phyloP scores from a whole-genome alignment of 2,113 vertebrate species.

The Nettapus auritus region DNA sequence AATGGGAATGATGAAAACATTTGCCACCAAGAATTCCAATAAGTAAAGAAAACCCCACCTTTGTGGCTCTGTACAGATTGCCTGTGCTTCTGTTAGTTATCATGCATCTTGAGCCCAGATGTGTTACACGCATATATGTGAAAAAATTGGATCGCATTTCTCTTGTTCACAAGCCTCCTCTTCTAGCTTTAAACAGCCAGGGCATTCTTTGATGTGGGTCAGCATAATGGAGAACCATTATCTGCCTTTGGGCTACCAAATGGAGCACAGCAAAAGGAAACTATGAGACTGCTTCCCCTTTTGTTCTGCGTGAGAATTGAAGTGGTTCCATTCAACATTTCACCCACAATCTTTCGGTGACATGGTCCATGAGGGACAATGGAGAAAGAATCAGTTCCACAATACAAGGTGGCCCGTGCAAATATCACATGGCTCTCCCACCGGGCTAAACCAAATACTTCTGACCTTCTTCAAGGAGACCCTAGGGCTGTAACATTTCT shows the following conservation, averaged over 20 bases:
- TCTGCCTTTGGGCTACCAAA: not conserved
- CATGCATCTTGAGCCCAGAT: accelerated
- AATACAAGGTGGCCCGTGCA: not conserved
- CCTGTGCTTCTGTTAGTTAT: not conserved
- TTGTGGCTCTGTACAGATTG: not conserved
- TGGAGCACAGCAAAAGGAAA: not conserved
- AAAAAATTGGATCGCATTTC: not conserved
- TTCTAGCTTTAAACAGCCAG: not conserved
- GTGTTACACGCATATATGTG: not conserved
- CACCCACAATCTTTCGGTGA: not conserved
- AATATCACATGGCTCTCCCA: not conserved
- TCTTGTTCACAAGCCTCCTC: not conserved
- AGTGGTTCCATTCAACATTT: not conserved
- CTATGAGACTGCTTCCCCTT: not conserved
- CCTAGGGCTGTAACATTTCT: not conserved
- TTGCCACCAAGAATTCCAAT: not conserved
- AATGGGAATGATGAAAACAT: not conserved
- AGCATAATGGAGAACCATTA: not conserved
- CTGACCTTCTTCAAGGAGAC: not conserved
- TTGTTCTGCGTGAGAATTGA: not conserved
- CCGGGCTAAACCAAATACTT: not conserved
- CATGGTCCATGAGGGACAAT: not conserved
- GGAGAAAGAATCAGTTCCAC: not conserved
- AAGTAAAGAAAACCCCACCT: not conserved
- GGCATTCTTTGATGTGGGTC: not conserved